Percentiles rank a stretch among this genome's conserved stretches.
phyloP scores from a whole-genome alignment of 2,888 invertebrate species.

The Chrysodeixis includens region DNA sequence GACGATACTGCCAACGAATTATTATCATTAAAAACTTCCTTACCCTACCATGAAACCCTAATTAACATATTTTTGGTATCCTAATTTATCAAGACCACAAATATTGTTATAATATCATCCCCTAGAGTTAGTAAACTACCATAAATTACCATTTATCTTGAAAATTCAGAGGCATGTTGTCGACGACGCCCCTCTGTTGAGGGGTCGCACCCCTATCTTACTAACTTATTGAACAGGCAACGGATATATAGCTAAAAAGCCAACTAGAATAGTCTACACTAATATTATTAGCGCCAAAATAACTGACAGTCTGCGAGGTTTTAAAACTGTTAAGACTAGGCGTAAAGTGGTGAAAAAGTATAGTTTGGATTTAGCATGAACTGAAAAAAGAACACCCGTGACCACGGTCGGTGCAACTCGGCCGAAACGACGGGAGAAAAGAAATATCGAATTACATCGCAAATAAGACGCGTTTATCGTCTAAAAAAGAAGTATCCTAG shows the following conservation, averaged over 20 bases:
- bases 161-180: slow-evolving; percentile 65
- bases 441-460: too few relatives aligned
- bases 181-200: slow-evolving; percentile 59
- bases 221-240: slow-evolving; percentile 33
- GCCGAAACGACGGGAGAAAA: too few relatives aligned
- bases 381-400: too few relatives aligned
- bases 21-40: background rate
- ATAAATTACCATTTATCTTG: slow-evolving; percentile 69
- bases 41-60: background rate
- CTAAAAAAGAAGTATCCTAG: too few relatives aligned
- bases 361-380: too few relatives aligned
- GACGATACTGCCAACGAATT: background rate
- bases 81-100: slow-evolving; percentile 33
- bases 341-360: too few relatives aligned
- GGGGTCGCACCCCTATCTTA: slow-evolving; percentile 67
- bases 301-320: too few relatives aligned
- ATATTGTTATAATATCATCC: slow-evolving; percentile 46
- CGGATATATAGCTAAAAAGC: slow-evolving; percentile 17
- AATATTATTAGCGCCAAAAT: too few relatives aligned
- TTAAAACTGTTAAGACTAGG: too few relatives aligned
- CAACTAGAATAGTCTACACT: slow-evolving; percentile 32
- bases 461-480: too few relatives aligned
- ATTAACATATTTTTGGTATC: slow-evolving; percentile 36
- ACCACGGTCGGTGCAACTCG: too few relatives aligned
- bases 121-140: slow-evolving; percentile 64